Percentiles rank a stretch among this genome's conserved stretches.
Conservation (phyloP, 2,113 vertebrate species). For the Trochalopteron elliotii region DNA sequence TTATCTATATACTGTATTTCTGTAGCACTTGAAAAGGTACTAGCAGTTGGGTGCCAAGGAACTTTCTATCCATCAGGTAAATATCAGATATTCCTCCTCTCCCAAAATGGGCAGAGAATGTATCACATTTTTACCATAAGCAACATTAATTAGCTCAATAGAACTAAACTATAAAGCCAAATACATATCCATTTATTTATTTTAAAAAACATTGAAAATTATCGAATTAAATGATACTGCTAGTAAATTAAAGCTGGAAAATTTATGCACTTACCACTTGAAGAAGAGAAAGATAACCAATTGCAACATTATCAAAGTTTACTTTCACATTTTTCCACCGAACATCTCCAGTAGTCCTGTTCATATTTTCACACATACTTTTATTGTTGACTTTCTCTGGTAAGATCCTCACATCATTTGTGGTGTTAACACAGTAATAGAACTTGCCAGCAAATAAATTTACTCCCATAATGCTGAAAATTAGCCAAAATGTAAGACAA, state of each 20-base stretch:
- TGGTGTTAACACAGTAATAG: conserved; percentile 81
- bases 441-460: conserved; percentile 96
- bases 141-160: not conserved
- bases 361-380: conserved; percentile 45
- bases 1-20: not conserved
- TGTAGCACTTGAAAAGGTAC: not conserved
- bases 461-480: conserved; percentile 99
- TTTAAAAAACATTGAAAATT: not conserved
- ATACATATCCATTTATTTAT: not conserved
- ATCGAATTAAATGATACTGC: not conserved
- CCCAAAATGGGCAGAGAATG: not conserved
- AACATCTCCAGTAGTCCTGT: conserved; percentile 2
- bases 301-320: conserved; percentile 94
- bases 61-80: not conserved
- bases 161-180: not conserved
- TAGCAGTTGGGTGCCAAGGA: not conserved
- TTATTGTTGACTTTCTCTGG: conserved; percentile 24
- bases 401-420: not conserved
- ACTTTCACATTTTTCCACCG: conserved; percentile 88
- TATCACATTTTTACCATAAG: not conserved
- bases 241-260: not conserved
- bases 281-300: conserved; percentile 90
- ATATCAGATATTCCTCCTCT: not conserved
- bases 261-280: conserved; percentile 83
- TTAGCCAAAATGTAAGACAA: conserved; percentile 99